These are phyloP conservation scores for Conops quadrifasciatus DNA, from an alignment of 2,888 invertebrate genomes.

Conservation along the genomic window DNA sequence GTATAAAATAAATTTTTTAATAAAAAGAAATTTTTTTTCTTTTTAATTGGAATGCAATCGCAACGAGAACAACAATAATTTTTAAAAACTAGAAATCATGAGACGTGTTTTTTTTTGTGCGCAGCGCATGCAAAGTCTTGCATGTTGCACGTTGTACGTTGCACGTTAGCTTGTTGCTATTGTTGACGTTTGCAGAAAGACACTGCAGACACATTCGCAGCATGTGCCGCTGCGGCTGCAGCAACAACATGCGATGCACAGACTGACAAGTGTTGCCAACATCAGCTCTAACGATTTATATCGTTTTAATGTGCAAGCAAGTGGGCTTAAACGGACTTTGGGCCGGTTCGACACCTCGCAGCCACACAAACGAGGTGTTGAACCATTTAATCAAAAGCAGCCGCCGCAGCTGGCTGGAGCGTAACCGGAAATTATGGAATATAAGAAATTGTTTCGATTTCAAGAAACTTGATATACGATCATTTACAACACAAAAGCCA, in stretches of 20 bases:
- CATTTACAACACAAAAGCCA: neutral
- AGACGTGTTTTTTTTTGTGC: neutral
- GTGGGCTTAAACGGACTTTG: conserved; percentile 14
- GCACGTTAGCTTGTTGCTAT: conserved; percentile 23
- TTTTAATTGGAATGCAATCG: conserved; percentile 3
- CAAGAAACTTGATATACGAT: neutral
- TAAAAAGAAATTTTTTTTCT: too few species aligned
- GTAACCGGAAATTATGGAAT: conserved; percentile 18
- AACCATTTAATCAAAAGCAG: conserved; percentile 22
- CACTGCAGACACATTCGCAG: too few species aligned
- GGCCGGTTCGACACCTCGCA: conserved; percentile 15
- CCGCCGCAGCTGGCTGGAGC: conserved; percentile 4
- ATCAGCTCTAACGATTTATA: conserved; percentile 17
- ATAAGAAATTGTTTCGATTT: conserved; percentile 10
- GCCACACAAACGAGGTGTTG: conserved; percentile 25
- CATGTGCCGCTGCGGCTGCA: too few species aligned
- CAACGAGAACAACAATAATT: conserved; percentile 23
- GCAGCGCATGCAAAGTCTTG: neutral
- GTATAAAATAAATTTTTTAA: too few species aligned
- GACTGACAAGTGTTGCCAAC: conserved; percentile 25
- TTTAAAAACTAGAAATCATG: neutral
- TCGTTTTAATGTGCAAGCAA: conserved; percentile 24
- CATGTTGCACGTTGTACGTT: neutral
- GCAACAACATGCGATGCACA: conserved; percentile 12
- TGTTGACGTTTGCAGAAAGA: conserved; percentile 4